Conservation (phyloP, 2,888 invertebrate species). For the Diarsia dahlii region DNA sequence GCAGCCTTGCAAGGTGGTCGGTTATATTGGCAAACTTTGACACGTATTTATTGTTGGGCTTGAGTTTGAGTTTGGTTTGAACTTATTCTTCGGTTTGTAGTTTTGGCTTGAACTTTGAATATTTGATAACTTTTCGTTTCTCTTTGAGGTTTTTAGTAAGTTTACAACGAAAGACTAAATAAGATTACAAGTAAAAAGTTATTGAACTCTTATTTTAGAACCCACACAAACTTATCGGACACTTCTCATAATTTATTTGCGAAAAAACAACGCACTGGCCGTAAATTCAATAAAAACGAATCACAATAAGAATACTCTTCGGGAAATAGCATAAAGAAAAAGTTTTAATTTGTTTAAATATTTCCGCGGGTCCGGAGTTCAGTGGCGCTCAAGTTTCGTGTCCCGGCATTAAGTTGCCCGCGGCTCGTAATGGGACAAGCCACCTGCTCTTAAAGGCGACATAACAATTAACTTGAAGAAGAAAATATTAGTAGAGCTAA, state of each 20-base stretch:
- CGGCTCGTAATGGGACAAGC: constrained; percentile 87
- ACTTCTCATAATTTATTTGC: constrained; percentile 39
- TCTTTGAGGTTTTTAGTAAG: constrained; percentile 27
- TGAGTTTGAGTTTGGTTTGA: constrained; percentile 39
- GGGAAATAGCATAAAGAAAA: constrained; percentile 84
- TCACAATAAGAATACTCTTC: constrained; percentile 81
- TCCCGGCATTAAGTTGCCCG: constrained; percentile 82
- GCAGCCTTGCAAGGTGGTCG: constrained; percentile 52
- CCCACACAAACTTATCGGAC: constrained; percentile 12
- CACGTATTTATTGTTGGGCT: constrained; percentile 62
- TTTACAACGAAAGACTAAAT: not conserved
- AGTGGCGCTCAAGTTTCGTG: constrained; percentile 84
- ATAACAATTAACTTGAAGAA: constrained; percentile 89
- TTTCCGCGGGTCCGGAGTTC: constrained; percentile 81
- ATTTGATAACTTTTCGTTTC: constrained; percentile 35
- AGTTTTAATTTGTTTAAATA: constrained; percentile 90
- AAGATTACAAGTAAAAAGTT: constrained; percentile 4
- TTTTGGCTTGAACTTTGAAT: constrained; percentile 34
- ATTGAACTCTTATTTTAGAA: not conserved
- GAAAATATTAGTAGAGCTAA: constrained; percentile 90
- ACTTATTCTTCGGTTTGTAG: constrained; percentile 48
- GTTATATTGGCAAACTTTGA: constrained; percentile 61
- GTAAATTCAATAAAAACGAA: constrained; percentile 82
- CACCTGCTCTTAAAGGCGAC: constrained; percentile 89
- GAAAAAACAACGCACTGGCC: constrained; percentile 65